Conservation (phyloP, 2,797 vertebrate species). For the Acestrorhynchus altus region DNA sequence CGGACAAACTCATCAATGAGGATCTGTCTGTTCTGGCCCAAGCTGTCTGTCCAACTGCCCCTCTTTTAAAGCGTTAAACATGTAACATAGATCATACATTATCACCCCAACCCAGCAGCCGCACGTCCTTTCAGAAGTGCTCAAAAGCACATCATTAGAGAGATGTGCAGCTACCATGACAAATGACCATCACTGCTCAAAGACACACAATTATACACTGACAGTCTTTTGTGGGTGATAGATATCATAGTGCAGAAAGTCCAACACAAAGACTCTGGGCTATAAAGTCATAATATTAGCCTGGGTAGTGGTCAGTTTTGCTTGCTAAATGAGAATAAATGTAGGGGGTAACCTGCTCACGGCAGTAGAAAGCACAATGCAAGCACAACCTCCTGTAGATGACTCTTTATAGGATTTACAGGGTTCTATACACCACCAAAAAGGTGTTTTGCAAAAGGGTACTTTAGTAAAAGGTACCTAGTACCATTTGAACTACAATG, state of each 20-base stretch:
- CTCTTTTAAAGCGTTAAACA: neutral
- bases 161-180: neutral
- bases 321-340: neutral
- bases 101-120: neutral
- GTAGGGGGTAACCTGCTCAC: neutral
- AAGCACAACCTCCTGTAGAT: too few relatives aligned
- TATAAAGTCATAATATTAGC: neutral
- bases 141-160: neutral
- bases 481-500: too few relatives aligned
- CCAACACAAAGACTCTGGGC: conserved; percentile 20
- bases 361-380: too few relatives aligned
- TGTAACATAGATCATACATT: conserved; percentile 4
- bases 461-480: too few relatives aligned
- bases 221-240: conserved; percentile 18
- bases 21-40: conserved; percentile 18
- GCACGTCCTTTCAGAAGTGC: neutral
- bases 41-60: conserved; percentile 12
- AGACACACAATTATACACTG: conserved; percentile 6
- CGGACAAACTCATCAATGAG: conserved; percentile 49
- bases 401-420: too few relatives aligned
- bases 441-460: too few relatives aligned
- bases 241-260: conserved; percentile 6
- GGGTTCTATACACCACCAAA: too few relatives aligned
- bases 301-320: neutral
- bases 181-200: conserved; percentile 19